Evolutionary conservation across 1,140 invertebrate species (phyloP), one percentile per base, ranked within the genome.

Genomic region (Helicorthomorpha holstii): DNA sequence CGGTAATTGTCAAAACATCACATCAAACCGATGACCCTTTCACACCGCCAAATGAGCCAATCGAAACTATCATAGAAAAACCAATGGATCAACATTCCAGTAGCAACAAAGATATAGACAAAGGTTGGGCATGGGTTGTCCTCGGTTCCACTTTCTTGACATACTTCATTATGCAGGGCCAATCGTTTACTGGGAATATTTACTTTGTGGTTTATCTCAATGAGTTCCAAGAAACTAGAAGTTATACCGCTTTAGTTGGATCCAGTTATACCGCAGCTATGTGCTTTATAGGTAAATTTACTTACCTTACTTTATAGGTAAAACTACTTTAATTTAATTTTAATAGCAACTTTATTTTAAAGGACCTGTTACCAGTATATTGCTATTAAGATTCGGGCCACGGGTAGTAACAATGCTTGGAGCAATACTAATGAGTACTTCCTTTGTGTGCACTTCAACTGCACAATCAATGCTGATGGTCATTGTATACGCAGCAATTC

Each of bases 41-140:
- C n/a, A n/a, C n/a, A n/a, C n/a, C n/a, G n/a, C n/a, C n/a, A n/a
- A n/a, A n/a, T n/a, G n/a, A n/a, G n/a, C n/a, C n/a, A n/a, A n/a
- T n/a, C n/a, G n/a, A n/a, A n/a, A n/a, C n/a, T n/a, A n/a, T n/a
- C n/a, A n/a, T n/a, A n/a, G n/a, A n/a, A n/a, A n/a, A n/a, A n/a
- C n/a, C n/a, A n/a, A n/a, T n/a, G n/a, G n/a, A n/a, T n/a, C n/a
- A n/a, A n/a, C n/a, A n/a, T n/a, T n/a, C n/a, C n/a, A n/a, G n/a
- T n/a, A n/a, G n/a, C 29, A 27, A 10, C 14, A 26, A 51, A 22
- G 59, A 63, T 49, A 44, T 62, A 2, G 61, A 63, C 41, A 49
- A 54, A n/a, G 62, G 61, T 19, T 63, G 60, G 60, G 62, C 61
- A 3, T 63, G 62, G 62, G 55, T 63, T 3, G 58, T 63, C 14